Evolutionary conservation across 2,888 invertebrate species (phyloP).

Genomic region (Graphium colonna): DNA sequence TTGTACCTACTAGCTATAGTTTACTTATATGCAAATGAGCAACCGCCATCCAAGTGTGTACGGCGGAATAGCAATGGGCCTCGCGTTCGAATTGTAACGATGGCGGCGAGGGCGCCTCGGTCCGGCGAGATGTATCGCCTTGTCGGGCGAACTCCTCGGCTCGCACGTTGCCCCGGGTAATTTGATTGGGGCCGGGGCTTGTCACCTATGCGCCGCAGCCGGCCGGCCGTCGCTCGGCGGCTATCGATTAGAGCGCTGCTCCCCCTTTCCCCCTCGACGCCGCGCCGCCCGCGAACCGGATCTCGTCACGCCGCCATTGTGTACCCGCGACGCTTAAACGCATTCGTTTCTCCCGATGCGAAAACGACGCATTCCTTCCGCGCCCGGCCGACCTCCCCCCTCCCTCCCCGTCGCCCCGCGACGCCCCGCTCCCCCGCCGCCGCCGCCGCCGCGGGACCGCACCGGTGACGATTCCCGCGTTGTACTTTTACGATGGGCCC

Average conservation of each 20-base stretch:
- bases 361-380: constrained; percentile 81
- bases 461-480: constrained; percentile 52
- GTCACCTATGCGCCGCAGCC: constrained; percentile 79
- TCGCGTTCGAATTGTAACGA: constrained; percentile 12
- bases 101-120: constrained; percentile 24
- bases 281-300: constrained; percentile 77
- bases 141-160: constrained; percentile 22
- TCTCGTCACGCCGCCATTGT: constrained; percentile 80
- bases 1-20: too few relatives aligned
- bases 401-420: constrained; percentile 57
- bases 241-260: constrained; percentile 73
- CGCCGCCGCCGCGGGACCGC: constrained; percentile 43
- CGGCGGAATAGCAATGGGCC: constrained; percentile 8
- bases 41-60: too few relatives aligned
- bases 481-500: constrained; percentile 60
- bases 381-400: constrained; percentile 68
- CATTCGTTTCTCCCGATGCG: constrained; percentile 81
- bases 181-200: constrained; percentile 76
- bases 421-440: constrained; percentile 58
- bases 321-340: constrained; percentile 80
- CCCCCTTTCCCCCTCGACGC: constrained; percentile 44
- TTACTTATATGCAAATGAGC: too few relatives aligned
- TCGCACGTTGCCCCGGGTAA: constrained; percentile 54
- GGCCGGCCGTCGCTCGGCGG: constrained; percentile 78
- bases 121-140: constrained; percentile 33